phyloP scores from a whole-genome alignment of 2,113 vertebrate species.

The Apteryx owenii region DNA sequence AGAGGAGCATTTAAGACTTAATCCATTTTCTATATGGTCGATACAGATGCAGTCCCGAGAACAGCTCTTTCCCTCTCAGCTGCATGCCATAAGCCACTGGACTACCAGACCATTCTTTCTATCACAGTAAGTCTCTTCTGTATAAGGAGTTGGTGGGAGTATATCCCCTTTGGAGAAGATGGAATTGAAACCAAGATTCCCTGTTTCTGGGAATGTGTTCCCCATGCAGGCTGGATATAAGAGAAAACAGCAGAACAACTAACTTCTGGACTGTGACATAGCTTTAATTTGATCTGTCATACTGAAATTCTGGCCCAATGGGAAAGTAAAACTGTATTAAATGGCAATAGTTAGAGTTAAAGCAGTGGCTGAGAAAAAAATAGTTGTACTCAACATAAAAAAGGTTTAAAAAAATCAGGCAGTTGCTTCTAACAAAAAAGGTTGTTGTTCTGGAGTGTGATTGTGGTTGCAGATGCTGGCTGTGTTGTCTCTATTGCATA shows the following conservation, averaged over 20 bases:
- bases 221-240: background rate
- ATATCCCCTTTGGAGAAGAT: background rate
- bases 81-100: background rate
- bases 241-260: background rate
- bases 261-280: no score
- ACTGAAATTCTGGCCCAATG: background rate
- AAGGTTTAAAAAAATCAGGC: background rate
- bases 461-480: background rate
- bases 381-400: background rate
- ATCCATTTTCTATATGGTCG: background rate
- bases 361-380: background rate
- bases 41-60: background rate
- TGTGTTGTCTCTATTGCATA: background rate
- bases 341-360: background rate
- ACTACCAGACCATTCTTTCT: rapidly evolving
- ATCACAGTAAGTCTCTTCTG: background rate
- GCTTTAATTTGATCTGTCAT: background rate
- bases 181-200: background rate
- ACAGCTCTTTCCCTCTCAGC: background rate
- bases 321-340: background rate
- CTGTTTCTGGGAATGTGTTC: background rate
- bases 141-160: rapidly evolving
- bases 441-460: background rate
- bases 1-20: rapidly evolving
- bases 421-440: background rate